Evolutionary conservation across 1,140 invertebrate species (phyloP), one percentile per base, ranked within the genome.

Genomic region (Delia radicum): DNA sequence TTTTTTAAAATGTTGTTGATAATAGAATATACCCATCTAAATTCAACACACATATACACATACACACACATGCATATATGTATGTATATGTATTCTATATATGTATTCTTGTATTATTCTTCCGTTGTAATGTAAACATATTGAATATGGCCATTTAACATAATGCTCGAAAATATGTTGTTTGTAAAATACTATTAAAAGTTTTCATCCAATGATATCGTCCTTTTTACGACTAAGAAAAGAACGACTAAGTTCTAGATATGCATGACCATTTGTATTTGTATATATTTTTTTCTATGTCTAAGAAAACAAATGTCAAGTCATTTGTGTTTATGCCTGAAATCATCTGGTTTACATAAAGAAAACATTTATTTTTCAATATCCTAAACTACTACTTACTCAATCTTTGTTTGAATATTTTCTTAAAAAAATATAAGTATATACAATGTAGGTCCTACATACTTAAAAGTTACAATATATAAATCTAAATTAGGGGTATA

Each of bases 321-420:
- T 55, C 48, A 55, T 55, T 55, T 55, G 48, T 55, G 48, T 55
- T 55, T 55, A 55, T 55, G 48, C 48, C 48, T 55, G 48, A 55
- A 55, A 55, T 55, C 48, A 55, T 55, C 48, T 55, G 48, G 48
- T 55, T 55, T 55, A 55, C 48, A 55, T 55, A 55, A 55, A 55
- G 48, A 55, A 55, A 55, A 55, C 48, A 55, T 55, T 55, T 55
- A 55, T 55, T 55, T n/a, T 55, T 55, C 48, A 55, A 55, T 55
- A 55, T 55, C 48, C 48, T 55, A 55, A 55, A 55, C 48, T 55
- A 55, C 48, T 55, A n/a, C n/a, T n/a, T n/a, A n/a, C n/a, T 55
- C 48, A 55, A 55, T 55, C 48, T 55, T 55, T n/a, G n/a, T n/a
- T n/a, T n/a, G 21, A 55, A 55, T 55, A 55, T 55, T 55, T 55